A percentile compares a stretch with the other conserved stretches of the same genome.
phyloP scores from a whole-genome alignment of 2,888 invertebrate genomes.

The Cosmorhoe ocellata region DNA sequence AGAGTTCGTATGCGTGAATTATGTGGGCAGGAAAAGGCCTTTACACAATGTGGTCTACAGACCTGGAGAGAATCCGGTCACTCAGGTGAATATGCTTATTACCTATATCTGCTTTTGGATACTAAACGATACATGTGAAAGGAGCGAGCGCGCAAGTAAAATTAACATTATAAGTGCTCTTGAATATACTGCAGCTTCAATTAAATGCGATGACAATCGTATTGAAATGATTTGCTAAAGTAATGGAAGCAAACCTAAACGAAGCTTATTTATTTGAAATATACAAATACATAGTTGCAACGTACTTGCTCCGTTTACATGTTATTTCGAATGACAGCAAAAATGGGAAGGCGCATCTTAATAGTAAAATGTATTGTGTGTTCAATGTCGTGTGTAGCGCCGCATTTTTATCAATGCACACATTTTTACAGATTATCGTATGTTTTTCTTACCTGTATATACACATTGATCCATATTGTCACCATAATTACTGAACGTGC shows the following conservation, averaged over 20 bases:
- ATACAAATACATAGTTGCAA: background rate
- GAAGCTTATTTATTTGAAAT: too few relatives aligned
- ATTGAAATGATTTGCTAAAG: too few relatives aligned
- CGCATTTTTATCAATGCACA: conserved; percentile 36
- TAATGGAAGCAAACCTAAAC: too few relatives aligned
- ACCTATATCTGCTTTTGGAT: background rate
- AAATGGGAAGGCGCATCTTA: conserved; percentile 10
- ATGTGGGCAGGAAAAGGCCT: conserved; percentile 94
- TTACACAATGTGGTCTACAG: conserved; percentile 94
- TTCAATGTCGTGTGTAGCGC: conserved; percentile 47
- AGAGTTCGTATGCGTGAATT: conserved; percentile 97
- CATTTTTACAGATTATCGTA: conserved; percentile 31
- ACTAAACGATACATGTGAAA: background rate
- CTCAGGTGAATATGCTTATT: conserved; percentile 86
- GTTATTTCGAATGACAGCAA: background rate
- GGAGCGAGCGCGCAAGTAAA: background rate
- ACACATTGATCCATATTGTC: conserved; percentile 14
- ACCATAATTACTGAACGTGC: conserved; percentile 12
- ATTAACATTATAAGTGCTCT: too few relatives aligned
- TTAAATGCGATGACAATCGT: too few relatives aligned
- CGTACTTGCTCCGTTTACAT: conserved; percentile 9
- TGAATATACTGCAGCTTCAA: too few relatives aligned
- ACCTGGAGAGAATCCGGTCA: conserved; percentile 95
- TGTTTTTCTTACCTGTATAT: conserved; percentile 28
- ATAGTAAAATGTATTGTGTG: conserved; percentile 35